Conservation (phyloP, 1,140 invertebrate species). For the Leptestheria dahalacensis region DNA sequence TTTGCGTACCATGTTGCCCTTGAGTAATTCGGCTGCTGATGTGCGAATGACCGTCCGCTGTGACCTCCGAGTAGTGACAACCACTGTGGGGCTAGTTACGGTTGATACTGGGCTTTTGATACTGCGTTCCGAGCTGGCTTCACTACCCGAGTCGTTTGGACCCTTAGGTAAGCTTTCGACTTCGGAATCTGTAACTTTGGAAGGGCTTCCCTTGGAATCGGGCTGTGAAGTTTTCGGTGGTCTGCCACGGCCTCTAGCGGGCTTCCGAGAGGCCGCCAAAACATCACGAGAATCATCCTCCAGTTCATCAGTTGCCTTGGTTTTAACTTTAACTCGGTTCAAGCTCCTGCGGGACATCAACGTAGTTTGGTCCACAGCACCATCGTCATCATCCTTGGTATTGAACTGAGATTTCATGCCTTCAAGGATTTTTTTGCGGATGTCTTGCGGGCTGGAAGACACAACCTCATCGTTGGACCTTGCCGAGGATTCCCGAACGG, state of each 20-base stretch:
- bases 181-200: neutral
- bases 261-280: neutral
- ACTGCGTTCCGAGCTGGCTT: conserved; percentile 4
- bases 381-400: conserved; percentile 6
- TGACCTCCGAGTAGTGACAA: conserved; percentile 3
- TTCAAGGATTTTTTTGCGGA: conserved; percentile 11
- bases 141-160: neutral
- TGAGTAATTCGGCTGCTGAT: conserved; percentile 1
- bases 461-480: neutral
- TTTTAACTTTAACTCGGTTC: conserved; percentile 9
- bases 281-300: neutral
- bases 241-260: conserved; percentile 5
- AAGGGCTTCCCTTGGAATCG: neutral
- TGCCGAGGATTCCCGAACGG: neutral
- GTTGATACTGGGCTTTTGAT: neutral
- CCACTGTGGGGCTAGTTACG: no score
- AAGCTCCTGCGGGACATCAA: neutral
- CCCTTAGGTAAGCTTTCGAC: neutral
- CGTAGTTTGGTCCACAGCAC: neutral
- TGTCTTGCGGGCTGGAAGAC: conserved; percentile 4
- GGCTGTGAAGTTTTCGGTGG: conserved; percentile 3
- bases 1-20: neutral
- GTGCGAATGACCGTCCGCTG: conserved; percentile 7
- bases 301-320: neutral
- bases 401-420: conserved; percentile 15